Conservation (phyloP, 2,797 vertebrate species). For the Sebastes itinus region DNA sequence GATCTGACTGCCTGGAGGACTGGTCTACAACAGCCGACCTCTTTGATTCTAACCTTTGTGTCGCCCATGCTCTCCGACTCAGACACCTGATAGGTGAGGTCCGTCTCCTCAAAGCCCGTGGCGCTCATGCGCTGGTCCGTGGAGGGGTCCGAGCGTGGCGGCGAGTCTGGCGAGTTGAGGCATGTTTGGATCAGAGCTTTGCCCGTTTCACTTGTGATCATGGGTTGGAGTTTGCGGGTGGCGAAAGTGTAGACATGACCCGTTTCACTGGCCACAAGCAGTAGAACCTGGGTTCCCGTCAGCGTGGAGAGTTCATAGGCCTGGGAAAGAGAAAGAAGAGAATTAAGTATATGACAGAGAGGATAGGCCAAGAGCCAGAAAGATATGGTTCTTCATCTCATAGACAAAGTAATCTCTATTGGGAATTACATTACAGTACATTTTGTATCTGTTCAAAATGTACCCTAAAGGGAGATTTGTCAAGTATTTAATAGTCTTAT, state of each 20-base stretch:
- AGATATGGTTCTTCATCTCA: neutral
- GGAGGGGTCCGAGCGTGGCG: conserved; percentile 94
- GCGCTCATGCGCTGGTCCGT: conserved; percentile 99
- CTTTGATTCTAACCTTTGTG: conserved; percentile 86
- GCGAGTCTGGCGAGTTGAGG: conserved; percentile 98
- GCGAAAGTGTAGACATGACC: conserved; percentile 99
- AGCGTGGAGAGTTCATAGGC: conserved; percentile 98
- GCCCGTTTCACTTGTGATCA: conserved; percentile 99
- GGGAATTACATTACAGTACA: no score
- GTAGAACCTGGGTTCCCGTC: conserved; percentile 96
- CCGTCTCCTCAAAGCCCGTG: conserved; percentile 97
- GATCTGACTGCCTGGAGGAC: neutral
- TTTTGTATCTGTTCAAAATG: no score
- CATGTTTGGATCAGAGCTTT: conserved; percentile 99
- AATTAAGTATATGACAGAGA: neutral
- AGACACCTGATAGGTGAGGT: conserved; percentile 98
- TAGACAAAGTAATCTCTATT: conserved; percentile 3
- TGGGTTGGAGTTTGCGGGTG: conserved; percentile 97
- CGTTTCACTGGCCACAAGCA: conserved; percentile 97
- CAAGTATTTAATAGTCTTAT: no score
- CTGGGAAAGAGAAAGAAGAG: conserved; percentile 71
- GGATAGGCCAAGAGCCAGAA: neutral
- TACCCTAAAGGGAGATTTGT: no score
- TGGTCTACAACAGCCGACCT: neutral
- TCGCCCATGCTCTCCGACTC: conserved; percentile 98